These are phyloP conservation scores for Caenorhabditis panamensis DNA, from an alignment of 2,888 invertebrate genomes.

Conservation along the genomic window DNA sequence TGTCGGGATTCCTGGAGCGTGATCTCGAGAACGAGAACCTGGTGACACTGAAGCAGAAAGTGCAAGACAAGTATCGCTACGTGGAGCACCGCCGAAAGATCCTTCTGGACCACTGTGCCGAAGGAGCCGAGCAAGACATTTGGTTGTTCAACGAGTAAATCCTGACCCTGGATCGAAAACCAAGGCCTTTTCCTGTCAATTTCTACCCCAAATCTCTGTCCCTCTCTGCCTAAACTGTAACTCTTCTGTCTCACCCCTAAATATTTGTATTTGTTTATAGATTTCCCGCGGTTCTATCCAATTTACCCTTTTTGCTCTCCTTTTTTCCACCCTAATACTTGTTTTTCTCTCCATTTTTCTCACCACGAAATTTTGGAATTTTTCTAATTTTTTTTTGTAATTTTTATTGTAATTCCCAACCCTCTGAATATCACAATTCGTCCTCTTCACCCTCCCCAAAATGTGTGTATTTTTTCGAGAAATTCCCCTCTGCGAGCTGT, in stretches of 20 bases:
- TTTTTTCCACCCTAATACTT: background rate
- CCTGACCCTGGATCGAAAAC: background rate
- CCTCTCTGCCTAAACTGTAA: background rate
- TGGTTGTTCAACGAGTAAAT: slow-evolving; percentile 86
- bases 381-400: background rate
- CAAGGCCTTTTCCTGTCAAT: slow-evolving; percentile 4
- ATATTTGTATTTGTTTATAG: slow-evolving; percentile 11
- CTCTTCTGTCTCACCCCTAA: background rate
- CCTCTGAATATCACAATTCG: background rate
- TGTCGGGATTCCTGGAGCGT: slow-evolving; percentile 97
- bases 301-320: too few relatives aligned
- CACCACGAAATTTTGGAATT: background rate
- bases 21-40: slow-evolving; percentile 97
- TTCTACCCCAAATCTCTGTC: background rate
- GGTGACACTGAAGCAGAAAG: slow-evolving; percentile 96
- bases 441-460: background rate
- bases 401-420: too few relatives aligned
- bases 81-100: slow-evolving; percentile 97
- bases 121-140: slow-evolving; percentile 98
- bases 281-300: background rate
- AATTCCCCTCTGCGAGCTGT: background rate
- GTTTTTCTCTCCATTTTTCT: background rate
- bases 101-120: slow-evolving; percentile 95
- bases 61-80: slow-evolving; percentile 86
- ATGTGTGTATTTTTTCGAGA: slow-evolving; percentile 18